Percentiles rank a stretch among this genome's conserved stretches.
Evolutionary conservation across 2,888 invertebrate genomes (phyloP).

Genomic region (Trachelus tabidus): DNA sequence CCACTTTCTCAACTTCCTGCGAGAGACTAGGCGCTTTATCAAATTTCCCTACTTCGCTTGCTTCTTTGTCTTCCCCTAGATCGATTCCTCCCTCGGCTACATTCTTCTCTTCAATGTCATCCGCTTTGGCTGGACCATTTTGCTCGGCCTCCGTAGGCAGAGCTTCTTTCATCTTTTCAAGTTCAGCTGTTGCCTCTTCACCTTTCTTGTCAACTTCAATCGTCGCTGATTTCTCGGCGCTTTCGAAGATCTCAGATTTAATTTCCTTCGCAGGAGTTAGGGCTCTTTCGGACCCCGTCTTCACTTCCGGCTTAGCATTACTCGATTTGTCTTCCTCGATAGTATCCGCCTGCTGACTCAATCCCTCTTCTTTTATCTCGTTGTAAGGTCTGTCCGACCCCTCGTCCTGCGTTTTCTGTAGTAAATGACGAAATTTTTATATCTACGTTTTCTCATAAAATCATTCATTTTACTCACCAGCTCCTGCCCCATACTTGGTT

Average conservation of each 20-base stretch:
- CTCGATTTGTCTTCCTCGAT: not conserved
- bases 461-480: not conserved
- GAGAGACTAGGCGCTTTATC: not conserved
- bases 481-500: not conserved
- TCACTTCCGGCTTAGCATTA: not conserved
- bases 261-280: not conserved
- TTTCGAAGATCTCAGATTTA: not conserved
- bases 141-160: not conserved
- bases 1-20: not conserved
- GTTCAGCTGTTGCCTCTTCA: not conserved
- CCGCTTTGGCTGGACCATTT: not conserved
- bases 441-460: not conserved
- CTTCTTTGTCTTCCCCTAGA: not conserved
- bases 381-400: not conserved
- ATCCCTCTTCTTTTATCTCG: not conserved
- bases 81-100: not conserved
- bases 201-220: not conserved
- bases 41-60: not conserved
- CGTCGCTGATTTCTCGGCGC: not conserved
- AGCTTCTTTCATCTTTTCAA: not conserved
- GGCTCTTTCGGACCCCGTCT: not conserved
- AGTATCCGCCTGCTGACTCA: not conserved
- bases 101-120: not conserved
- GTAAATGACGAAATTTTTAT: not conserved
- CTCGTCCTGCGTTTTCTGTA: not conserved